Base-by-base conservation (phyloP, 1,140 invertebrate genomes). In the Venturia canescens region DNA sequence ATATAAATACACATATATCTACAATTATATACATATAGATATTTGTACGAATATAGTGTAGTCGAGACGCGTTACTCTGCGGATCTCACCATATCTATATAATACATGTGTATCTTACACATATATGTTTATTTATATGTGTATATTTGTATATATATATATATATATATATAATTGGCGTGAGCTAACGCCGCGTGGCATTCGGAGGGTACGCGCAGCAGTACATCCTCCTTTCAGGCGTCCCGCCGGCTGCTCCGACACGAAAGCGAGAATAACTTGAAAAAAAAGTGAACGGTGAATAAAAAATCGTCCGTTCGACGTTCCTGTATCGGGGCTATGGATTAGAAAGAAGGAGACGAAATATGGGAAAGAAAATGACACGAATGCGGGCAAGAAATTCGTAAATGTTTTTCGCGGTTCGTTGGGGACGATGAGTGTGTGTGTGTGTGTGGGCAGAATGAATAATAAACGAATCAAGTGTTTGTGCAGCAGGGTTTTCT, bases 141-240 rank as follows among this genome's bases (percentile, higher is more conserved):
- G 38, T 70, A 26, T 18, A 75, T 69, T 50, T 38, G 70, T 31
- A 74, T 53, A 48, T 44, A 44, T 44, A 11, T 44, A 9, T 34
- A 70, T 70, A 26, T 18, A 75, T 69, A 63, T 38, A 75, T 31
- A 74, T 53, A 48, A 50, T 27, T 18, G n/a, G n/a, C 27, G 26
- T 48, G 71, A 34, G 72, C 67, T 53, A 66, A 66, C 60, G 23
- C 60, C 60, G 23, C 60, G 27, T 66, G 21, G 60, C 26, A 66
- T 66, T 23, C 60, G 27, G 60, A 31, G 18, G 18, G 29, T 75
- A 77, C 53, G 29, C n/a, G n/a, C n/a, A n/a, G n/a, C 57, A 60
- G 75, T 53, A 79, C 78, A 70, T 70, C 63, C 78, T 70, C 63
- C 78, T 53, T 70, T 79, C 78, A 72, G 70, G 70, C 71, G 44